Conservation (phyloP, 2,113 vertebrate genomes). For the Axis porcinus region DNA sequence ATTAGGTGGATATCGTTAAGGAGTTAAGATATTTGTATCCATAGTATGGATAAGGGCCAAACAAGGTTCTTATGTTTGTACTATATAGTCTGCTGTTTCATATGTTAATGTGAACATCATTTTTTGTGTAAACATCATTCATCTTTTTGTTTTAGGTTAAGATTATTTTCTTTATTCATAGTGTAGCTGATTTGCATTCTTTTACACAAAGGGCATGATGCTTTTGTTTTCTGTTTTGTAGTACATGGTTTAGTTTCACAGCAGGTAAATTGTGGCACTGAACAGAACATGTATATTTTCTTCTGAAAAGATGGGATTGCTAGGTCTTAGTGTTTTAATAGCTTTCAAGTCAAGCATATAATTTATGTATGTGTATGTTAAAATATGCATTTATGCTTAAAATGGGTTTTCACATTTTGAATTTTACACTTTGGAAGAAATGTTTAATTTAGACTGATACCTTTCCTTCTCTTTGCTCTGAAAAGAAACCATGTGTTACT, state of each 20-base stretch:
- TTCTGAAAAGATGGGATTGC: neutral
- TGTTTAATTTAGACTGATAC: neutral
- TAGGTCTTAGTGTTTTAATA: constrained; percentile 5
- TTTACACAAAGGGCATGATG: neutral
- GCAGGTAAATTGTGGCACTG: neutral
- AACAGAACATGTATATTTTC: constrained; percentile 42
- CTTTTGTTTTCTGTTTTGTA: neutral
- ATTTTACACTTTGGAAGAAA: constrained; percentile 36
- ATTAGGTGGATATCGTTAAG: neutral
- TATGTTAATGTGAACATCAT: neutral
- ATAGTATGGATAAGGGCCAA: neutral
- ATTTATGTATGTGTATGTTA: neutral
- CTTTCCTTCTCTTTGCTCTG: neutral
- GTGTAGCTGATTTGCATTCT: neutral
- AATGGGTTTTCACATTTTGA: constrained; percentile 26
- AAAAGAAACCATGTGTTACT: neutral
- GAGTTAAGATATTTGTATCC: neutral
- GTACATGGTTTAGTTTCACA: neutral
- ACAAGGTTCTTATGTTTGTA: neutral
- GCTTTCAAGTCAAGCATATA: constrained; percentile 29
- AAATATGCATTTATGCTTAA: constrained; percentile 55
- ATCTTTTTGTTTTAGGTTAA: neutral
- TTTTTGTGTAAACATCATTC: neutral
- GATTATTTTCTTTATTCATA: neutral
- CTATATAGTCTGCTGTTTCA: neutral